These are phyloP conservation scores for Choloepus didactylus DNA, from an alignment of 2,797 vertebrate species.

Conservation along the genomic window DNA sequence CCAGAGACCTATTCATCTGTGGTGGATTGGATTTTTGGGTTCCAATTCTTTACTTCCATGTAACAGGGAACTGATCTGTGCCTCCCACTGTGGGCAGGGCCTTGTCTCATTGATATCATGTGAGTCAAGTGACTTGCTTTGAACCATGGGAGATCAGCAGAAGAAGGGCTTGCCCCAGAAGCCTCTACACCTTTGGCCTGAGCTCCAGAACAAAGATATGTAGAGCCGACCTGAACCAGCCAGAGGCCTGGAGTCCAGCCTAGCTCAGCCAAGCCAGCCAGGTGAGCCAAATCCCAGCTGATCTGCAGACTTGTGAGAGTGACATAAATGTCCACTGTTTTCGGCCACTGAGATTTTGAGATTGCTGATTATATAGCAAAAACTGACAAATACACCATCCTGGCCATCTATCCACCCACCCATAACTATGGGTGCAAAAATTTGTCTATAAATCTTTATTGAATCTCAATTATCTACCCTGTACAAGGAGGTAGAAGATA, in stretches of 20 bases:
- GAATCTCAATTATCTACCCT: not conserved
- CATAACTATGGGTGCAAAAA: not conserved
- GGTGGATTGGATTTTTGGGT: not conserved
- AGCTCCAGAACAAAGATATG: not conserved
- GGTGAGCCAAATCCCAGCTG: not conserved
- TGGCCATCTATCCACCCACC: not conserved
- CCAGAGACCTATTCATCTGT: not conserved
- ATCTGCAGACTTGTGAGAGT: not conserved
- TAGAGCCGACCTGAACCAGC: not conserved
- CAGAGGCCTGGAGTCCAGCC: not conserved
- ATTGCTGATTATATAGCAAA: not conserved
- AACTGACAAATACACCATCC: not conserved
- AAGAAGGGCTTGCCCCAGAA: not conserved
- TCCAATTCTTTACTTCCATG: not conserved
- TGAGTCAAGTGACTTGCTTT: not conserved
- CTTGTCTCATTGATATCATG: not conserved
- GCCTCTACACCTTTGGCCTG: not conserved
- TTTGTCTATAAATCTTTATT: not conserved
- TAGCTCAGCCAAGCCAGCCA: not conserved
- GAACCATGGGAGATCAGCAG: not conserved
- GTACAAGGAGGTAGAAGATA: not conserved
- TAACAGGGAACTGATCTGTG: not conserved
- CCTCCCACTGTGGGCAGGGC: not conserved
- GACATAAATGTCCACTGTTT: not conserved
- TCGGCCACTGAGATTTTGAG: not conserved